phyloP scores from a whole-genome alignment of 2,888 invertebrate species.

The Trachelus iudaicus region DNA sequence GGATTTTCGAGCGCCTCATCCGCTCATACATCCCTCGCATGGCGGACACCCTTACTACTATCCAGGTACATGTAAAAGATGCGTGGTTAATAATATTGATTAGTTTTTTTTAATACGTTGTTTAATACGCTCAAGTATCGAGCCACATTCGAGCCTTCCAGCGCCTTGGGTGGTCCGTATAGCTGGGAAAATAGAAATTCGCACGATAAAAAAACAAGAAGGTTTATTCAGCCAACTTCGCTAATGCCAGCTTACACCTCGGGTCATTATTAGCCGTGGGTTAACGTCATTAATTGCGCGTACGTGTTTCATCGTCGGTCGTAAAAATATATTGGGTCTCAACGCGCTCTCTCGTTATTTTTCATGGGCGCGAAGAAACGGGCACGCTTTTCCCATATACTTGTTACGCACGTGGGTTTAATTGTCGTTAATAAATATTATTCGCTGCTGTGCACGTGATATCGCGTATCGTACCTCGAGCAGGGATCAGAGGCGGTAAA shows the following conservation, averaged over 20 bases:
- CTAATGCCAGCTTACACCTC: not conserved
- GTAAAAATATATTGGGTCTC: not conserved
- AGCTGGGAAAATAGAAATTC: not conserved
- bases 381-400: not conserved
- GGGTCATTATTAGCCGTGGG: not conserved
- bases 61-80: conserved; percentile 32
- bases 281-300: not conserved
- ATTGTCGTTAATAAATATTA: not conserved
- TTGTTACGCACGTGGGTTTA: not conserved
- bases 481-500: too few relatives aligned
- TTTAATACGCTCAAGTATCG: not conserved
- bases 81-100: not conserved
- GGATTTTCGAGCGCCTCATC: conserved; percentile 64
- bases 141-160: not conserved
- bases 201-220: not conserved
- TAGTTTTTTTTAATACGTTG: not conserved
- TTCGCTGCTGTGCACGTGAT: not conserved
- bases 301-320: not conserved
- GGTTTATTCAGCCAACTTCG: not conserved
- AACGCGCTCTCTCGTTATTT: too few relatives aligned
- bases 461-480: too few relatives aligned
- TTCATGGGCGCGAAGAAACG: too few relatives aligned
- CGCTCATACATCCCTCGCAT: conserved; percentile 59
- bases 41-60: conserved; percentile 59
- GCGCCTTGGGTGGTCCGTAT: not conserved